Base-by-base conservation (phyloP, 2,797 vertebrate species). In the Fratercula arctica region DNA sequence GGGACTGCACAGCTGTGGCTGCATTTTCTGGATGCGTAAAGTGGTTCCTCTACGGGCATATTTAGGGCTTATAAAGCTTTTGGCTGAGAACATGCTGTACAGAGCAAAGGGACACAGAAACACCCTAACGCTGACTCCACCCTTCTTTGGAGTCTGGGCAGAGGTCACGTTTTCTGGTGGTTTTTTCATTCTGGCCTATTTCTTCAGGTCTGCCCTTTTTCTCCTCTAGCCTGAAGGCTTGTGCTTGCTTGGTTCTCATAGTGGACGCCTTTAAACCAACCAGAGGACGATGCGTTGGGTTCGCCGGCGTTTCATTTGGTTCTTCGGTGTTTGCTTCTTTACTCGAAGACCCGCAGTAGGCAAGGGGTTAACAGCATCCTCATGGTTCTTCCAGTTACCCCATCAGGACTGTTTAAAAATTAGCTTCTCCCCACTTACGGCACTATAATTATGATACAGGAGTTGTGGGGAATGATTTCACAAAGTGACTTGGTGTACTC, bases 401-500 rank as follows among this genome's bases (percentile, higher is more conserved):
- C 94, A 80, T 96, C 94, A 89, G 94, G 91, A 83, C 91, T 95
- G 93, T 94, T 97, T 95, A 95, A 96, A 96, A 97, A 96, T 91
- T 91, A 96, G 94, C 93, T 96, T 95, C 88, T 95, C 95, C 94
- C 94, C 90, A 74, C 96, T 95, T 95, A 94, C 73, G 87, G 95
- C 90, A 95, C 93, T 96, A 91, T 96, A 97, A 97, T 96, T 97
- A 96, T 97, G 94, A 92, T 93, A 90, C 76, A 83, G 95, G 94
- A 96, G 97, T 96, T 97, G 95, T 93, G 94, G 96, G 93, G 95
- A 97, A 96, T 96, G 95, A 97, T 97, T 97, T 97, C 95, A 96
- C 96, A 94, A 95, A 97, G 95, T 96, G 97, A 96, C 96, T 97
- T 85, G 95, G 95, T 97, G 96, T 95, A 95, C 95, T 97, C 88